These are phyloP conservation scores for Stichopus chloronotus DNA, from an alignment of 35 echinoderm and acorn worm species.

Conservation along the genomic window DNA sequence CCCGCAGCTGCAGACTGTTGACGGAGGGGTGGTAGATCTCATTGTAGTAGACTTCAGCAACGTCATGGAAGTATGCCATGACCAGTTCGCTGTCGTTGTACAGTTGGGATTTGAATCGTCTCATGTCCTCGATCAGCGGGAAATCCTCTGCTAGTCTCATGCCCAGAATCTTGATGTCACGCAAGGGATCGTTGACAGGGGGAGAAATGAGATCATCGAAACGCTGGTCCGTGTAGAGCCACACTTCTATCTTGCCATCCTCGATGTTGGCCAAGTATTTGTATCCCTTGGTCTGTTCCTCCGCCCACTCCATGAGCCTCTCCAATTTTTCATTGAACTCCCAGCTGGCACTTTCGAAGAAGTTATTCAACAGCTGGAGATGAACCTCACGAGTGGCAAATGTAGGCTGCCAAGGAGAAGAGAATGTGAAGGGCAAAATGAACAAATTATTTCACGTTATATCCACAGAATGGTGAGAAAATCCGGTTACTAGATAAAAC, in stretches of 20 bases:
- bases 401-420: constrained; percentile 28
- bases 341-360: background rate
- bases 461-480: too few relatives aligned
- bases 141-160: constrained; percentile 20
- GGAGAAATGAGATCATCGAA: constrained; percentile 15
- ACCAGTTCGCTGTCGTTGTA: constrained; percentile 21
- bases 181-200: constrained; percentile 10
- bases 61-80: background rate
- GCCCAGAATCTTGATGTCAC: background rate
- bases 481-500: too few relatives aligned
- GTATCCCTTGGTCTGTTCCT: constrained; percentile 22
- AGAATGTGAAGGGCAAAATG: background rate
- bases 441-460: too few relatives aligned
- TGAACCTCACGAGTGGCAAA: background rate
- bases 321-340: constrained; percentile 42
- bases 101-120: background rate
- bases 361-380: constrained; percentile 17
- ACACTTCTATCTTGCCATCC: constrained; percentile 39
- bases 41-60: background rate
- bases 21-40: too few relatives aligned
- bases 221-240: constrained; percentile 42
- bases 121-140: background rate
- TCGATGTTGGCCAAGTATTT: constrained; percentile 23
- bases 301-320: constrained; percentile 4
- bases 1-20: background rate